A percentile compares a stretch with the other conserved stretches of the same genome.
Conservation (phyloP, 1,140 invertebrate species). For the Melipona quadrifasciata region DNA sequence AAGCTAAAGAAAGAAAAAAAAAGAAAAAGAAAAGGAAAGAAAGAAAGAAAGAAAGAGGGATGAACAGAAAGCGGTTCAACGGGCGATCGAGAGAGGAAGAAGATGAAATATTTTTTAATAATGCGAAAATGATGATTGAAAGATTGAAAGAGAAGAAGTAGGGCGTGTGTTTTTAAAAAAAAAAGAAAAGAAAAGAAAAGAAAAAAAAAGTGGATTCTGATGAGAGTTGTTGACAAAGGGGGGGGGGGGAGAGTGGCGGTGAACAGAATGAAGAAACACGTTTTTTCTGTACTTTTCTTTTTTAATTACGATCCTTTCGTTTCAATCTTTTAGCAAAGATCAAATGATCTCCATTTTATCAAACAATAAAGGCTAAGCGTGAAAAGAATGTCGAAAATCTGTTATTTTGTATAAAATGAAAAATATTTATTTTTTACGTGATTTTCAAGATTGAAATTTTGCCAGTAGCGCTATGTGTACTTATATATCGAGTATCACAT, state of each 20-base stretch:
- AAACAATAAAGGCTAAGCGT: not conserved
- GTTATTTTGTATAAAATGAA: not conserved
- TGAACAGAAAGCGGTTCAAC: slow-evolving; percentile 8
- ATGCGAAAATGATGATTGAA: slow-evolving; percentile 41
- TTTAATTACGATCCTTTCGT: not conserved
- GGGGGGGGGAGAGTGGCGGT: not conserved
- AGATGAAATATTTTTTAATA: slow-evolving; percentile 67
- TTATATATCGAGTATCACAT: not conserved
- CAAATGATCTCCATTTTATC: no score
- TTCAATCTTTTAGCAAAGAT: not conserved
- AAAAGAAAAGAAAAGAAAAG: not conserved
- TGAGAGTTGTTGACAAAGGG: not conserved
- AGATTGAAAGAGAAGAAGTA: not conserved
- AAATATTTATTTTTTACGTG: not conserved
- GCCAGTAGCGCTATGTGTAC: not conserved
- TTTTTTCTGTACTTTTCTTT: not conserved
- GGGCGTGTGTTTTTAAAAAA: not conserved
- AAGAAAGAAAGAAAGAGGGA: not conserved
- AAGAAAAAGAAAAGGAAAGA: not conserved
- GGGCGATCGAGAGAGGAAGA: slow-evolving; percentile 40
- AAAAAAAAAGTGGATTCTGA: not conserved
- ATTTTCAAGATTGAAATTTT: not conserved
- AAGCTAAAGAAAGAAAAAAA: not conserved
- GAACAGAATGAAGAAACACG: not conserved
- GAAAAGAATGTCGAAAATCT: not conserved